Conservation (phyloP, 2,888 invertebrate species). For the Megalurothrips usitatus region DNA sequence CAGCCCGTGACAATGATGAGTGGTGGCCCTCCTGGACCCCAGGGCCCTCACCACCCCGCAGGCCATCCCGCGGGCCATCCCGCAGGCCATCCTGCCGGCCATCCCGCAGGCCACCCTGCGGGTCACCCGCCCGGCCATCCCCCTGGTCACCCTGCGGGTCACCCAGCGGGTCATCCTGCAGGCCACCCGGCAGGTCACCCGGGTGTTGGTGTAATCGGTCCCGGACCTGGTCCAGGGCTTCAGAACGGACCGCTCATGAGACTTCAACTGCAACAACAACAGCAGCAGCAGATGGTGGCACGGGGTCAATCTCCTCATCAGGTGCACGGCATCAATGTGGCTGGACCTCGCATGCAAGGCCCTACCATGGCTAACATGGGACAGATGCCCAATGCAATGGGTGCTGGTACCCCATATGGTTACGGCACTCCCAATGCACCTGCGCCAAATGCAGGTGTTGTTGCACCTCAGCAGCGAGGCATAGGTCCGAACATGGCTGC, state of each 20-base stretch:
- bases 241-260: constrained; percentile 75
- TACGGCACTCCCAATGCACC: constrained; percentile 42
- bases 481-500: constrained; percentile 46
- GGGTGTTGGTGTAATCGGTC: constrained; percentile 40
- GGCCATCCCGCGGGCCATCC: constrained; percentile 45
- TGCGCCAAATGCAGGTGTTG: constrained; percentile 46
- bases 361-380: constrained; percentile 47
- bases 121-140: too few relatives aligned
- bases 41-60: constrained; percentile 50
- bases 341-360: constrained; percentile 30
- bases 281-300: constrained; percentile 44
- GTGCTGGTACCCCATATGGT: constrained; percentile 46
- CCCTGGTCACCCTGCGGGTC: too few relatives aligned
- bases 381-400: constrained; percentile 42
- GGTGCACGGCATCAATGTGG: constrained; percentile 46
- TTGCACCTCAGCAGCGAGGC: constrained; percentile 54
- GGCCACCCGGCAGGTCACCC: constrained; percentile 47
- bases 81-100: too few relatives aligned
- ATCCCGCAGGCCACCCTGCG: not conserved
- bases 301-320: constrained; percentile 48
- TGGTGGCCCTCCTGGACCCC: constrained; percentile 49
- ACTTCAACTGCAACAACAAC: constrained; percentile 48
- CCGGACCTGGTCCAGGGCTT: constrained; percentile 56
- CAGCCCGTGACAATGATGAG: constrained; percentile 57
- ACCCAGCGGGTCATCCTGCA: too few relatives aligned